Base-by-base conservation (phyloP, 2,113 vertebrate species). In the Austrofundulus limnaeus region DNA sequence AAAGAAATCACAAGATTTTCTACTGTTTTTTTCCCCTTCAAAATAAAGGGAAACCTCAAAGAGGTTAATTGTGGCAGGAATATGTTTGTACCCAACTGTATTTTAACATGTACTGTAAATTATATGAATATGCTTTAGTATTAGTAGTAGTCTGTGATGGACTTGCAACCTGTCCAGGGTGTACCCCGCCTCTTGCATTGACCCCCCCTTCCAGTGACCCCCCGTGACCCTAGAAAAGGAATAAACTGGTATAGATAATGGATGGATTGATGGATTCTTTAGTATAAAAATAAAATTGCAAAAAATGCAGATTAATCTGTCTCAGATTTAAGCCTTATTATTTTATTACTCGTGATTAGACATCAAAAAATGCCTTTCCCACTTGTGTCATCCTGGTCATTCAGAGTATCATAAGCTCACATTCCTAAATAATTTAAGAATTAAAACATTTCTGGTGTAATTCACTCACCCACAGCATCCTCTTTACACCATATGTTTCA, bases 401-500 rank as follows among this genome's bases (percentile, higher is more conserved):
- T 12, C 10, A 41, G 39, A 41, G 28, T 28, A 7, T 3, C 17
- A 10, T 45, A 7, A 45, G 1, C 25, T 20, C 17, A 13, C 28
- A 17, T 39, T 34, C 41, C 55, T 17, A 14, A 23, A 23, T 50
- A 2, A 41, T 50, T 78, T 60, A 21, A 21, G 1, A 48, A 41
- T 6, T 23, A 45, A 38, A 49, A 3, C 9, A n/a, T 61, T 51
- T 75, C n/a, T n/a, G n/a, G n/a, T n/a, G n/a, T n/a, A n/a, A n/a
- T n/a, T n/a, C n/a, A 31, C 54, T 56, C 28, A 70, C 55, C 45
- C 21, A n/a, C 24, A 16, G 42, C 62, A 19, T 21, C 45, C n/a
- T 61, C 25, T 47, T 23, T 24, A 50, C 59, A 61, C 51, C 57
- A 52, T 51, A 79, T 65, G 68, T 48, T 76, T 83, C 41, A 24